Base-by-base conservation (phyloP, 2,113 vertebrate genomes). In the Craseonycteris thonglongyai region DNA sequence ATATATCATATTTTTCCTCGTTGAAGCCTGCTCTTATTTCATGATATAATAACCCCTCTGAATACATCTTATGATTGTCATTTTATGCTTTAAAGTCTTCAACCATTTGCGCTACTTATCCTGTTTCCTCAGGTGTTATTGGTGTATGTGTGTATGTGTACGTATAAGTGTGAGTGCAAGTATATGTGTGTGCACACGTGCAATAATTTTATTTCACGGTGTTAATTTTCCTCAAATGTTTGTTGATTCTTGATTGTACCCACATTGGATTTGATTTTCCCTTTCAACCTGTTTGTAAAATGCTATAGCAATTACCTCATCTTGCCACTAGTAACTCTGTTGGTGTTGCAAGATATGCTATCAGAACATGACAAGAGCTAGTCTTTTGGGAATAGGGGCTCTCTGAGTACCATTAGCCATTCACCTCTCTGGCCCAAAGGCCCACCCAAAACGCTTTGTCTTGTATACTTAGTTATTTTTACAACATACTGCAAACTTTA, bases 11-110 rank as follows among this genome's bases (percentile, higher is more conserved):
- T 61, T 91, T 84, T 90, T 71, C 84, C 49, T 76, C 42, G 65
- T 71, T 76, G 56, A 68, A n/a, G 16, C 18, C 5, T 47, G 0
- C 10, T 88, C 6, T 88, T 95, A 26, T 35, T 91, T 88, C 14
- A 30, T 28, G 35, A 40, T 68, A 22, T 2, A 94, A 61, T 56
- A 88, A 72, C 63, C 13, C 40, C 80, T 92, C 38, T 90, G 86
- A 86, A 83, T 47, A 76, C 12, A 58, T 51, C 38, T 33, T 42
- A 66, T 74, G 33, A n/a, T 42, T 26, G 47, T 85, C 33, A 47
- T 72, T 94, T 96, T 92, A 72, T 35, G 13, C 80, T 93, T 83
- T 78, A 47, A 91, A 76, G 22, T 54, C 26, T 47, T 71, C 40
- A 65, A 13, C 2, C 6, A n/a, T 91, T 54, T 83, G 19, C 33